Evolutionary conservation across 2,888 invertebrate genomes (phyloP).

Genomic region (Xestia ashworthii): DNA sequence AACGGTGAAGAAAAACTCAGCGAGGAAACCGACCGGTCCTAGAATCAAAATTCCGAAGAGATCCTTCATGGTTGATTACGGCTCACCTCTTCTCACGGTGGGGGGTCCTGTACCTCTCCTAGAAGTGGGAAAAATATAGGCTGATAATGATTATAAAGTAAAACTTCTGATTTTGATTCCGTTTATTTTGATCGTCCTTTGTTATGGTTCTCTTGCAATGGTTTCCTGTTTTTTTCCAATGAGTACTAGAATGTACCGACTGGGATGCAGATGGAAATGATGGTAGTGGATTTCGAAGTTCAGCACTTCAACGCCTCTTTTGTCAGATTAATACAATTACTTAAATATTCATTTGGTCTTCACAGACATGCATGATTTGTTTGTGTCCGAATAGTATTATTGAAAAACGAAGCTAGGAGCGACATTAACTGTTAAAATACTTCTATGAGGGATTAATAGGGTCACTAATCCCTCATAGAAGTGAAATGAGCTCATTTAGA

Average conservation of each 20-base stretch:
- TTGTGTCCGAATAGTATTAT: not conserved
- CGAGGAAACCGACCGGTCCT: not conserved
- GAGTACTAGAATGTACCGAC: not conserved
- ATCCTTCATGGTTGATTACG: not conserved
- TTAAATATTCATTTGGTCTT: not conserved
- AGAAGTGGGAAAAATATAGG: not conserved
- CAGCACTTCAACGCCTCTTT: not conserved
- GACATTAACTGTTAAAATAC: not conserved
- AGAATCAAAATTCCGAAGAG: not conserved
- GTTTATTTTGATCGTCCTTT: not conserved
- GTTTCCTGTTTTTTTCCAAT: not conserved
- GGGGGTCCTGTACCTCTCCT: not conserved
- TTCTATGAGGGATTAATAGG: conserved; percentile 4
- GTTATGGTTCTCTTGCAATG: conserved; percentile 21
- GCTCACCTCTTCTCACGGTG: not conserved
- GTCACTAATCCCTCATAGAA: no score
- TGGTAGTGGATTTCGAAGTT: not conserved
- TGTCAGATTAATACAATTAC: not conserved
- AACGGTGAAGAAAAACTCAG: not conserved
- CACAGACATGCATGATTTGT: not conserved
- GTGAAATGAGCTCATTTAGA: not conserved
- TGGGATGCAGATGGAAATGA: not conserved
- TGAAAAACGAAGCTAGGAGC: not conserved
- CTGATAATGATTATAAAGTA: not conserved
- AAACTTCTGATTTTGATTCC: not conserved